Base-by-base conservation (phyloP, 1,140 invertebrate genomes). In the Dryas iulia region DNA sequence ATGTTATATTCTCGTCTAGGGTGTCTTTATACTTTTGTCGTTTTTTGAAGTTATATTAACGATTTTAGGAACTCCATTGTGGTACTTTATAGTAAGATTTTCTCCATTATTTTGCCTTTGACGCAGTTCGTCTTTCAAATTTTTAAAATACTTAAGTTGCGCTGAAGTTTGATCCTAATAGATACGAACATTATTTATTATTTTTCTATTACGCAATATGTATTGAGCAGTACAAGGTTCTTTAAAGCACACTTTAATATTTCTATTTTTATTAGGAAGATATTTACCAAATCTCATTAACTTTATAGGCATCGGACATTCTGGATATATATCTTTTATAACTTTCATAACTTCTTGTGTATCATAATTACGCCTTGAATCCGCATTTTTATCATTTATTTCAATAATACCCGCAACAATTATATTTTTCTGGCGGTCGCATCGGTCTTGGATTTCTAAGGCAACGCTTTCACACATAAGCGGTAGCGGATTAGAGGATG, bases 21-120 rank as follows among this genome's bases (percentile, higher is more conserved):
- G 14, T 54, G 26, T 59, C 57, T 59, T 59, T 59, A 33, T 59
- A 59, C 57, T 59, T 59, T 59, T 59, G 57, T 59, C 57, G 57
- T 59, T 59, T 59, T 59, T 59, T 59, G 57, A 59, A 28, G 57
- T 59, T 59, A 59, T 59, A 59, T 30, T 59, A 59, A 59, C 57
- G 57, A 59, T 59, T 59, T 59, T 59, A 31, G 57, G 57, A 59
- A 59, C 57, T 59, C 57, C 57, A 59, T 59, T 59, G 26, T 59
- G 30, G 57, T 59, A 59, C 57, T 59, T 59, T 54, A 54, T 54
- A 25, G 24, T 54, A 54, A 54, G 53, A 54, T 54, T 54, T 54
- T 54, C 23, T 54, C 57, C 26, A 59, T 59, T 59, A 59, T 59
- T 59, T 59, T 59, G 57, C 28, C 57, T 59, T 59, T 59, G 26